Evolutionary conservation across 1,140 invertebrate species (phyloP).

Genomic region (Chironomus striatipennis): DNA sequence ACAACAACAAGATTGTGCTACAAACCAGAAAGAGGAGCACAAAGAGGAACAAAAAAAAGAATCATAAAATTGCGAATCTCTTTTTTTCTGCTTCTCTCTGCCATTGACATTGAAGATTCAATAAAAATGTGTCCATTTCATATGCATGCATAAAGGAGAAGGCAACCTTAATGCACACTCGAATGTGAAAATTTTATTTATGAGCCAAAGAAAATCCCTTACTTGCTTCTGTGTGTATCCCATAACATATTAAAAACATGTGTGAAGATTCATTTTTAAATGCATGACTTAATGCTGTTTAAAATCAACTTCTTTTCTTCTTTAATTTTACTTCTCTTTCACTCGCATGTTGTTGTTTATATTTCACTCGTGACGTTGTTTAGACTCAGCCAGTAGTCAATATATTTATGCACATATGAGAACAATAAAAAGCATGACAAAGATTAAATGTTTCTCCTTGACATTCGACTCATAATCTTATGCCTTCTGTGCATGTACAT

Average conservation of each 20-base stretch:
- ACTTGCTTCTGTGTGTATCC: too few species aligned
- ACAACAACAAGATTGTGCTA: background rate
- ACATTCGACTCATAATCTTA: slow-evolving; percentile 5
- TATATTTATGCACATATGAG: background rate
- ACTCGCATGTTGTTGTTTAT: background rate
- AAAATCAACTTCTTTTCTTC: background rate
- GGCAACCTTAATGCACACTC: background rate
- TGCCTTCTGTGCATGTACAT: background rate
- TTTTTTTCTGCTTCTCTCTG: background rate
- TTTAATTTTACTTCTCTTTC: too few species aligned
- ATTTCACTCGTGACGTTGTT: background rate
- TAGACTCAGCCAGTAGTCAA: background rate
- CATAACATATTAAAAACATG: slow-evolving; percentile 4
- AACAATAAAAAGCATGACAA: background rate
- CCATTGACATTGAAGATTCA: background rate
- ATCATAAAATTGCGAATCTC: background rate
- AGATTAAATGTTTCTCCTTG: slow-evolving; percentile 17
- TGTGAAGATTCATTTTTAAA: background rate
- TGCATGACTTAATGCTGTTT: slow-evolving; percentile 1
- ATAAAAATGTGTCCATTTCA: slow-evolving; percentile 7
- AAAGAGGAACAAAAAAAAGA: background rate
- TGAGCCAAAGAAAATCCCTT: too few species aligned
- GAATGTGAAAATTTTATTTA: too few species aligned
- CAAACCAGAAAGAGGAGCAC: background rate
- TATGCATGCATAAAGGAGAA: background rate